These are phyloP conservation scores for Halichoerus grypus DNA, from an alignment of 2,113 vertebrate genomes.

Conservation along the genomic window DNA sequence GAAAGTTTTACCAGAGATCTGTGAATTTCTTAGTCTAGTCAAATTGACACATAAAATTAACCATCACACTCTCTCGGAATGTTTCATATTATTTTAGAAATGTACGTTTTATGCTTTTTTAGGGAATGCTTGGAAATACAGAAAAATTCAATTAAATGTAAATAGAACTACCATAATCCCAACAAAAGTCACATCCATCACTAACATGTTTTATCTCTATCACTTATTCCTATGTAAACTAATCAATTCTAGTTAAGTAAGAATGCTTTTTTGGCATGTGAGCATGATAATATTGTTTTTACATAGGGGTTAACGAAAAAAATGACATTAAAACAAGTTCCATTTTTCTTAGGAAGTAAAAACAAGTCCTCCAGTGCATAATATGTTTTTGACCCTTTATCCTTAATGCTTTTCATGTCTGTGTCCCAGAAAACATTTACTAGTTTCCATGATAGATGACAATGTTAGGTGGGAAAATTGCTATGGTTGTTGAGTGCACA, in stretches of 20 bases:
- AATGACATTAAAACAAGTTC: background rate
- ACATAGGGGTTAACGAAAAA: background rate
- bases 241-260: background rate
- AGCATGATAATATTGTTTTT: background rate
- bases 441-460: background rate
- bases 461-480: background rate
- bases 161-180: background rate
- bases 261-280: background rate
- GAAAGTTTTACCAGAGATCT: background rate
- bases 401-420: background rate
- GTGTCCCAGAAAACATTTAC: background rate
- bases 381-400: background rate
- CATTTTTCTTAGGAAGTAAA: conserved; percentile 31
- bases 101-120: background rate
- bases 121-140: background rate
- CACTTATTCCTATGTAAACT: background rate
- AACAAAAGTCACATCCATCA: background rate
- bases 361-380: background rate
- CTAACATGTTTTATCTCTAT: background rate
- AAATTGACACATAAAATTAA: background rate
- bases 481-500: background rate
- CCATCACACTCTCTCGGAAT: background rate
- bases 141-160: background rate
- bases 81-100: background rate
- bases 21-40: background rate